phyloP scores from a whole-genome alignment of 23 tunicate genomes.

The Clavelina lepadiformis region DNA sequence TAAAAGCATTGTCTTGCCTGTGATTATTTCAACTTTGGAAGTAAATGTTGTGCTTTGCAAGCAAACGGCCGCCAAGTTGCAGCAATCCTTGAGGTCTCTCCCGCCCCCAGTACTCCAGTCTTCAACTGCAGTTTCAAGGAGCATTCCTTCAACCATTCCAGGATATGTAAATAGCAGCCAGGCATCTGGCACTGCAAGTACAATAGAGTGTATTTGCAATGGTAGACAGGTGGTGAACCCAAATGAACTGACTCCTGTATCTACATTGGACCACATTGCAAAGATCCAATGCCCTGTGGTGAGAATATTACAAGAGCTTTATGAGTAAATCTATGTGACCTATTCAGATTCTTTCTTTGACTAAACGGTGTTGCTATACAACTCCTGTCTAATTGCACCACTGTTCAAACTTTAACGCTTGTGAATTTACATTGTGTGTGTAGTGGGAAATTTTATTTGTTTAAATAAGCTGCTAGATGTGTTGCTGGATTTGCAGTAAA shows the following conservation, averaged over 20 bases:
- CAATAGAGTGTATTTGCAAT: conserved; percentile 11
- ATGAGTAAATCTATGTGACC: too few species aligned
- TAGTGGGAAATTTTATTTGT: too few species aligned
- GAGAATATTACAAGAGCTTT: conserved; percentile 6
- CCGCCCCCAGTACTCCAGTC: conserved; percentile 7
- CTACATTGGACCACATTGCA: conserved; percentile 74
- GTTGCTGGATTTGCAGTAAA: too few species aligned
- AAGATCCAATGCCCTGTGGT: conserved; percentile 91
- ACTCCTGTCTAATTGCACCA: too few species aligned
- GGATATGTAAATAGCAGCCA: conserved; percentile 4
- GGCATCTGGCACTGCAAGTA: conserved; percentile 4
- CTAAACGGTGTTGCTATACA: too few species aligned
- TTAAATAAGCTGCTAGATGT: too few species aligned
- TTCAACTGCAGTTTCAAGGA: background rate
- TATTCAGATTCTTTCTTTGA: too few species aligned
- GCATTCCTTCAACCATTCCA: conserved; percentile 4
- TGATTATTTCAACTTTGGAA: too few species aligned
- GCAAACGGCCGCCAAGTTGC: conserved; percentile 40
- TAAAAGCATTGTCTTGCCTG: too few species aligned
- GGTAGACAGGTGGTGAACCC: background rate
- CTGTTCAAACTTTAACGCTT: too few species aligned
- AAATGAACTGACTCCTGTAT: conserved; percentile 58
- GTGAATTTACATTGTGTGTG: too few species aligned
- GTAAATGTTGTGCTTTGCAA: too few species aligned
- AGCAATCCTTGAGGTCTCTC: conserved; percentile 10